Base-by-base conservation (phyloP, 2,888 invertebrate species). In the Tenthredo mesomela region DNA sequence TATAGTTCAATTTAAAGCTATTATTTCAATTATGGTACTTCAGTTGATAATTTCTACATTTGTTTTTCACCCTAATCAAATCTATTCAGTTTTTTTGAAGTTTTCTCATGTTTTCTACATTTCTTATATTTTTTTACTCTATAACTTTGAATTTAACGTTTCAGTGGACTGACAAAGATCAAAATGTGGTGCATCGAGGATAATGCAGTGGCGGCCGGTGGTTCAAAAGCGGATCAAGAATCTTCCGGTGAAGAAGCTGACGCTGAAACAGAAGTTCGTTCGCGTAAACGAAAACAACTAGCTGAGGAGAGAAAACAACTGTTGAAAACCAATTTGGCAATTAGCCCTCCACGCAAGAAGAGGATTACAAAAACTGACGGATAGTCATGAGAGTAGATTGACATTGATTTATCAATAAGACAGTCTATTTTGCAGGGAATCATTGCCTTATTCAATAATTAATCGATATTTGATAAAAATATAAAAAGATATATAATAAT, bases 321-420 rank as follows among this genome's bases (percentile, higher is more conserved):
- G 43, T 40, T 43, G 58, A n/a, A 65, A 65, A 40, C 6, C 4
- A 67, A 82, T 33, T 67, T 50, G 37, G n/a, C 78, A 21, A 50
- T 43, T 67, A 82, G 78, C 47, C 70, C 85, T 9, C 70, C 70
- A 25, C 70, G 71, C 6, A 86, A 85, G 82, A 84, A 85, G 29
- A 73, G 77, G n/a, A 25, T 40, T 21, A 33, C 37, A 40, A 58
- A 50, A 40, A 80, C 18, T n/a, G 58, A 80, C 7, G 33, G 33
- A 18, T 80, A 80, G 40, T 40, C n/a, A n/a, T 37, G 37, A n/a
- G 15, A 80, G n/a, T 5, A 37, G 3, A 21, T 58, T 37, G 2
- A 2, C 29, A 21, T 29, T 18, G 50, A 18, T 54, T 50, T 10
- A 21, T 29, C n/a, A n/a, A 33, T 25, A 33, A 50, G 12, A 47